Base-by-base conservation (phyloP, 2,113 vertebrate species). In the Proteles cristata region DNA sequence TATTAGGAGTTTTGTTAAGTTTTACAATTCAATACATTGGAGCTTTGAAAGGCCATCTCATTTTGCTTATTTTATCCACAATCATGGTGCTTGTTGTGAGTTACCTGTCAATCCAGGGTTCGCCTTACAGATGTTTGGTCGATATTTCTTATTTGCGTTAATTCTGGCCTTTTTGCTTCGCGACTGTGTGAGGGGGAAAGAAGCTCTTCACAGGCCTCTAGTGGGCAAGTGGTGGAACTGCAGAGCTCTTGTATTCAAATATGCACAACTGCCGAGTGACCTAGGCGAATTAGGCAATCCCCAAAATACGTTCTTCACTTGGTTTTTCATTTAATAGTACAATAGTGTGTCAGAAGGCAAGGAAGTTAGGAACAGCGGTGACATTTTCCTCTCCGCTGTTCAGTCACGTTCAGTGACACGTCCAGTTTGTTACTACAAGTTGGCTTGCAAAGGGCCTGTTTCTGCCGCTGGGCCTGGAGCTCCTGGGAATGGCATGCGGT, bases 161-260 rank as follows among this genome's bases (percentile, higher is more conserved):
- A 81, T 92, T 81, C 58, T 63, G 63, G 43, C 28, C 65, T 28
- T 53, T 96, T 90, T 58, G 74, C 0, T 94, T 95, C 1, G 50
- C 21, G 68, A 61, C 0, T 0, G 14, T 53, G 21, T 76, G 69
- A 1, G 11, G 33, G 73, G 61, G 84, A 84, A 93, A 97, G 96
- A 96, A 98, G 98, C 95, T 96, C 98, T 98, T 97, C 98, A 98
- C 95, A 87, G 98, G 98, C 98, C 99, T 99, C 99, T 99, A 98
- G 98, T 19, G 98, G 98, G 89, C 96, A 97, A 5, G 0, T 11
- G 0, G 9, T 80, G n/a, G 97, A 98, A 98, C 95, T 98, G 98
- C 98, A 98, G 71, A 87, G 53, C 89, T 82, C 43, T 95, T 58
- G 80, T 45, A 39, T 50, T 73, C 90, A 35, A 85, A 1, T 14